Conservation (phyloP, 1,140 invertebrate species). For the Microplitis mediator region DNA sequence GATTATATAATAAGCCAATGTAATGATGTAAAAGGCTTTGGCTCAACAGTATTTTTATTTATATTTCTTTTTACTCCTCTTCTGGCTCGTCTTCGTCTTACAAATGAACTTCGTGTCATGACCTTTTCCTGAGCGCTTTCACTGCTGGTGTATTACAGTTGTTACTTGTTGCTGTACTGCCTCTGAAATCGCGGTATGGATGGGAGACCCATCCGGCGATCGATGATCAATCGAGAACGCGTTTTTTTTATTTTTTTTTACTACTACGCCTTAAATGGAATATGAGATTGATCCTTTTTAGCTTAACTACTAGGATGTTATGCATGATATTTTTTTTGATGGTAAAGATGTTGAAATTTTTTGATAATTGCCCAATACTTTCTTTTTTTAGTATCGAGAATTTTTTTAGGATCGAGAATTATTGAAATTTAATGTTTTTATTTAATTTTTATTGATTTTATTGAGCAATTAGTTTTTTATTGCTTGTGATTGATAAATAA, state of each 20-base stretch:
- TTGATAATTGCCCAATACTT: no score
- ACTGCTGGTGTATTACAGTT: conserved; percentile 43
- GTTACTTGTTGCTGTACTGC: conserved; percentile 3
- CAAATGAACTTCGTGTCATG: conserved; percentile 53
- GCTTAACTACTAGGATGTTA: no score
- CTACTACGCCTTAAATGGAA: not conserved
- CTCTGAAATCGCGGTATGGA: not conserved
- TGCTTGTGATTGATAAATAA: no score
- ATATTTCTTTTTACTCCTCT: not conserved
- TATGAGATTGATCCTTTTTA: no score
- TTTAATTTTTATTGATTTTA: not conserved
- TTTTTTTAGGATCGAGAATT: not conserved
- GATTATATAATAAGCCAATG: conserved; percentile 22
- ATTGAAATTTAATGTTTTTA: not conserved
- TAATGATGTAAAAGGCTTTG: not conserved
- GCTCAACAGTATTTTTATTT: no score
- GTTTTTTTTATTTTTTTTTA: not conserved
- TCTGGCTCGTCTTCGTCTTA: conserved; percentile 47
- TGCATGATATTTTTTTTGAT: not conserved
- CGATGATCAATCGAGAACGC: conserved; percentile 11
- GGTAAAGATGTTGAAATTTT: no score
- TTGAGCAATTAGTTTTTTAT: no score
- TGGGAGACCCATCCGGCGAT: not conserved
- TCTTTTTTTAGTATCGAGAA: not conserved
- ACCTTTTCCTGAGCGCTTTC: conserved; percentile 58